These are phyloP conservation scores for Oxyruncus cristatus DNA, from an alignment of 2,113 vertebrate genomes.

Conservation along the genomic window DNA sequence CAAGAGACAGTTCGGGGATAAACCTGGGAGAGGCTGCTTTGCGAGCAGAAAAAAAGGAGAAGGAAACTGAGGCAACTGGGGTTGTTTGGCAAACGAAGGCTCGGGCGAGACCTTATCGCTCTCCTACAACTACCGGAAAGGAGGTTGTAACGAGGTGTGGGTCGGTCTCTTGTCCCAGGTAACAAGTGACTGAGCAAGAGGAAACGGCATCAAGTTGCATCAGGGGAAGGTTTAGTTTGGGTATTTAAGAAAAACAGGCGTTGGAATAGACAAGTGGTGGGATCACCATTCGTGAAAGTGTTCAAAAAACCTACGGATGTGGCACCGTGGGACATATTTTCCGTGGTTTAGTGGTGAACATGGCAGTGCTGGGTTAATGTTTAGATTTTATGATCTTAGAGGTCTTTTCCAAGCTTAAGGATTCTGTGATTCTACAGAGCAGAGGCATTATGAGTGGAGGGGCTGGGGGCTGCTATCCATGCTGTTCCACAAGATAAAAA, in stretches of 20 bases:
- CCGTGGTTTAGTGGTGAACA: not conserved
- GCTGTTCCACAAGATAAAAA: fast-evolving
- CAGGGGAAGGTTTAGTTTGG: fast-evolving
- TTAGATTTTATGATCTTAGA: not conserved
- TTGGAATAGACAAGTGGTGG: not conserved
- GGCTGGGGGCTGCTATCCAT: not conserved
- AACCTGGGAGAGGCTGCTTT: not conserved
- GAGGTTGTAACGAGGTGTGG: not conserved
- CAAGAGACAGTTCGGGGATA: no score
- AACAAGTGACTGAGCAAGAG: not conserved
- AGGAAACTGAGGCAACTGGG: not conserved
- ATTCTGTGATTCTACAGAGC: not conserved
- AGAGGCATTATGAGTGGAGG: no score
- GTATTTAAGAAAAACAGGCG: not conserved
- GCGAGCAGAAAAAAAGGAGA: not conserved
- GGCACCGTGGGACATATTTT: not conserved
- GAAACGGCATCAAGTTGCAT: not conserved
- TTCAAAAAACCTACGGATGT: not conserved
- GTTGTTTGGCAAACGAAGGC: not conserved
- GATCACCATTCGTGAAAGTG: not conserved
- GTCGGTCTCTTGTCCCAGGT: not conserved
- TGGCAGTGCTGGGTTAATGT: not conserved
- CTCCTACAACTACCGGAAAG: not conserved
- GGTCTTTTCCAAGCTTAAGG: not conserved
- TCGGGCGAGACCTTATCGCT: not conserved